These are phyloP conservation scores for Lepidocyrtinus sp. DNA, from an alignment of 2,888 invertebrate genomes.

Conservation along the genomic window DNA sequence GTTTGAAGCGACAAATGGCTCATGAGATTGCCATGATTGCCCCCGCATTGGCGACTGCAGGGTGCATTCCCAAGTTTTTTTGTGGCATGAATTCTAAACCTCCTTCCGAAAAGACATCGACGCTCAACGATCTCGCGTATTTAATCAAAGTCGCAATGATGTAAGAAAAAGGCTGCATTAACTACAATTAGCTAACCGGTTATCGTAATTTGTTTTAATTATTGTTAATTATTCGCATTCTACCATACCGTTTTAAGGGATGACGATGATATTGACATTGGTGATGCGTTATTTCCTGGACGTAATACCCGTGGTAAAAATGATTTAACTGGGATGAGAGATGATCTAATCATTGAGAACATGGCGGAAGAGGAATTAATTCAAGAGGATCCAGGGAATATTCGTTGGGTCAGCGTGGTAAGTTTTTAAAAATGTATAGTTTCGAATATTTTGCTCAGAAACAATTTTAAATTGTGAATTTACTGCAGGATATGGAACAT, in stretches of 20 bases:
- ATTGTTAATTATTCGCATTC: too few relatives aligned
- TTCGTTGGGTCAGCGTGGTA: slow-evolving; percentile 31
- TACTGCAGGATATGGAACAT: slow-evolving; percentile 44
- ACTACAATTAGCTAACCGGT: too few relatives aligned
- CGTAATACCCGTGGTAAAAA: slow-evolving; percentile 45
- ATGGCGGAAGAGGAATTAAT: slow-evolving; percentile 57
- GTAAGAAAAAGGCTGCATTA: slow-evolving; percentile 40
- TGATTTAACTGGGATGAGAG: slow-evolving; percentile 31
- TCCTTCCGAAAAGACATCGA: slow-evolving; percentile 28
- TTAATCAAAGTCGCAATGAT: slow-evolving; percentile 59
- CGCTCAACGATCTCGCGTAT: slow-evolving; percentile 60
- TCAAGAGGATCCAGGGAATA: slow-evolving; percentile 52
- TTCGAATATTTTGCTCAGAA: too few relatives aligned
- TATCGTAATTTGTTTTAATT: too few relatives aligned
- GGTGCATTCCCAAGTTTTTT: slow-evolving; percentile 63
- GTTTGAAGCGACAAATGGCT: slow-evolving; percentile 44
- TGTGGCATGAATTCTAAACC: slow-evolving; percentile 60
- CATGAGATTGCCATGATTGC: slow-evolving; percentile 55
- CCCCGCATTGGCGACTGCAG: slow-evolving; percentile 61
- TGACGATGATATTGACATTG: slow-evolving; percentile 35
- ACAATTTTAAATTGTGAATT: too few relatives aligned
- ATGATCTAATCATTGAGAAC: slow-evolving; percentile 45
- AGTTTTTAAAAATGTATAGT: too few relatives aligned
- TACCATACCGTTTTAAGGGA: slow-evolving; percentile 30
- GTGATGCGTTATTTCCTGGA: slow-evolving; percentile 15